A percentile compares a stretch with the other conserved stretches of the same genome.
Evolutionary conservation across 92 coral and sea anemone genomes (phyloP).

Genomic region (Plumapathes pennacea): DNA sequence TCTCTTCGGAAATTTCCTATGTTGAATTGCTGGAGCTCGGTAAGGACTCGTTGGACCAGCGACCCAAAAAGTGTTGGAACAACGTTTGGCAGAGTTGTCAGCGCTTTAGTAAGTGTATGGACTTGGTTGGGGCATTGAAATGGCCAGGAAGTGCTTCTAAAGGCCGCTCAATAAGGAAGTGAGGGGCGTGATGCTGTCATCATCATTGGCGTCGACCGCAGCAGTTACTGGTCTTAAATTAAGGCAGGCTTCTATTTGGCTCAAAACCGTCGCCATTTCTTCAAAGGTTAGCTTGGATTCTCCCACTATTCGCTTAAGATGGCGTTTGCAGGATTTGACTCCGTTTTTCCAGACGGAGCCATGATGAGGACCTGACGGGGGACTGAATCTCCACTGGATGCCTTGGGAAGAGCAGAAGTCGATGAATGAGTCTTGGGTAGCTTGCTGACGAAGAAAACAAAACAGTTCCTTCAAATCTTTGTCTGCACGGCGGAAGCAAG

Average conservation of each 20-base stretch:
- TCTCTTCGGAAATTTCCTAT: too few relatives aligned
- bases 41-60: too few relatives aligned
- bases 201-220: constrained; percentile 30
- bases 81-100: constrained; percentile 36
- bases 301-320: constrained; percentile 50
- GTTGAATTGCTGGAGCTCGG: too few relatives aligned
- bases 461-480: too few relatives aligned
- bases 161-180: constrained; percentile 55
- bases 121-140: neutral
- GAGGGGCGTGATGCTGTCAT: constrained; percentile 32
- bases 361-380: constrained; percentile 42
- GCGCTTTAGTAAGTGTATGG: constrained; percentile 1
- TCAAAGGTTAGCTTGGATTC: constrained; percentile 50
- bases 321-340: constrained; percentile 46
- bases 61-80: constrained; percentile 48
- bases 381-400: constrained; percentile 24
- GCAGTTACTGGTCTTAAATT: constrained; percentile 48
- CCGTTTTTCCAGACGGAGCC: constrained; percentile 65
- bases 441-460: constrained; percentile 7
- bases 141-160: constrained; percentile 31
- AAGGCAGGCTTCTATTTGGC: constrained; percentile 67
- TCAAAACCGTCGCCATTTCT: constrained; percentile 51
- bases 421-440: constrained; percentile 1
- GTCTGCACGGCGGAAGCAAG: too few relatives aligned
- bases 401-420: constrained; percentile 2